Conservation (phyloP, 2,797 vertebrate species). For the Brachymystax lenok region DNA sequence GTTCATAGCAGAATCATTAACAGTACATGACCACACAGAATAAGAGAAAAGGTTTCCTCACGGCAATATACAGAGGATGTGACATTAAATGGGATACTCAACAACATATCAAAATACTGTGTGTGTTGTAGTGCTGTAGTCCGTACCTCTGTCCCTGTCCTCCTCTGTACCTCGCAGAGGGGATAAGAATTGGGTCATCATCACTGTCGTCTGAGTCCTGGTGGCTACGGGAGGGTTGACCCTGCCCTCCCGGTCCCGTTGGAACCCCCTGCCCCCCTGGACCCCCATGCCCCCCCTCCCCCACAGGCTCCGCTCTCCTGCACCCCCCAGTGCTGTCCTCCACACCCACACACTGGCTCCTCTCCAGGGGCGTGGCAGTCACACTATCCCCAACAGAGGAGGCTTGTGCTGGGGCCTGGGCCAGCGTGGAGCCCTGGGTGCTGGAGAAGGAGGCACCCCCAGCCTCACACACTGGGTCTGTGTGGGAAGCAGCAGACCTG, state of each 20-base stretch:
- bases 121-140: not conserved
- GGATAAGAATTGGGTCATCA: constrained; percentile 93
- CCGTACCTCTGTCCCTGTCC: constrained; percentile 90
- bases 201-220: constrained; percentile 96
- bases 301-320: constrained; percentile 70
- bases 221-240: constrained; percentile 72
- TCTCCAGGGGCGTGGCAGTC: constrained; percentile 26
- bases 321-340: constrained; percentile 62
- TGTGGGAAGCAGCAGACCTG: constrained; percentile 27
- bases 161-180: constrained; percentile 87
- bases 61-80: not conserved
- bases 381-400: constrained; percentile 29
- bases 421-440: constrained; percentile 18
- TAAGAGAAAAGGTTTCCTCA: not conserved
- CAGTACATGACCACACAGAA: constrained; percentile 63
- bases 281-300: constrained; percentile 48
- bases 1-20: constrained; percentile 62
- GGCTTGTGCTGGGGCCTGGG: constrained; percentile 25
- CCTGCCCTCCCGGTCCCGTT: constrained; percentile 45
- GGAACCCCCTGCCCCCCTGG: constrained; percentile 12
- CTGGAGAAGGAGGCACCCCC: constrained; percentile 50
- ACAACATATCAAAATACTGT: not conserved
- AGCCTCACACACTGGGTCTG: constrained; percentile 44
- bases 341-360: constrained; percentile 47
- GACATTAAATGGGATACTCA: not conserved